Evolutionary conservation across 1,140 invertebrate genomes (phyloP), one percentile per base, ranked within the genome.

Genomic region (Drosophila persimilis): DNA sequence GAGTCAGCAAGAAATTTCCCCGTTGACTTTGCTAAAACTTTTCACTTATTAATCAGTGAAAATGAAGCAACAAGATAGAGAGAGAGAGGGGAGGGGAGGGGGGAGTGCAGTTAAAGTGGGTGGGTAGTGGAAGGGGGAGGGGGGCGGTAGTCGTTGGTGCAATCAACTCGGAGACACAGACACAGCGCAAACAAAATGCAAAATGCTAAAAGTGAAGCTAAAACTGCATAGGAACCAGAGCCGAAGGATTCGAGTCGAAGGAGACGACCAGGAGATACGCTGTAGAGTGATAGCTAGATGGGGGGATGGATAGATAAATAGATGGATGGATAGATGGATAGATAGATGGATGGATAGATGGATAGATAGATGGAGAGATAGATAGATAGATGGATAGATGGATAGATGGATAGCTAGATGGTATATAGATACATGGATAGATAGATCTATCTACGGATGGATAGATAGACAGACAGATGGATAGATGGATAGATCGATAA

Each of bases 121-220:
- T 8, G 7, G 6, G 13, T 31, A 24, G 20, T 13, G 11, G 35
- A 5, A 2, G 4, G 6, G 46, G 43, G 53, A 43, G 5, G 67
- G 78, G 58, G 58, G 59, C 43, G 66, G 48, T 52, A 58, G 46
- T 57, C 5, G 24, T 26, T 26, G 51, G 43, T 84, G 80, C 80
- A 85, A 85, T 85, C 81, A 86, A 81, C 81, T 77, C 83, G 59
- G 73, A 77, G 77, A 77, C 71, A 61, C 81, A 85, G 81, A 85
- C 81, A 67, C 45, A 67, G 55, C 15, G 81, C 77, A 85, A 85
- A 85, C 80, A 84, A 77, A 73, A 61, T 73, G 81, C 63, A 80
- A 76, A 73, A 76, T 72, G 76, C 80, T 80, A 83, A 83, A 78
- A 73, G 58, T 73, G 58, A 55, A 64, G 61, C 71, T 75, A 75